phyloP scores from a whole-genome alignment of 2,113 vertebrate species.

The Lynx canadensis region DNA sequence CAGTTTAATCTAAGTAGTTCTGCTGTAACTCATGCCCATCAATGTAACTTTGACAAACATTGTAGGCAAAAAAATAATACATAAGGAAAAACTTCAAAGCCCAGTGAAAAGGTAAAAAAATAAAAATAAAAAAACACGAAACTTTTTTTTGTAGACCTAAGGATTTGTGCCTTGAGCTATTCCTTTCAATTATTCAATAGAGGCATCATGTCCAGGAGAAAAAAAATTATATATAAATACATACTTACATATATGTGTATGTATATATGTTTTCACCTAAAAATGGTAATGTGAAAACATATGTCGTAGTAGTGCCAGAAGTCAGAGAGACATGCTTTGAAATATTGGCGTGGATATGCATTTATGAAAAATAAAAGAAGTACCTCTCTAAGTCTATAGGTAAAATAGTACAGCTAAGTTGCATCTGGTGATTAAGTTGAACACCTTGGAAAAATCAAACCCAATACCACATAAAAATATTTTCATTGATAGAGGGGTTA shows the following conservation, averaged over 20 bases:
- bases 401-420: not conserved
- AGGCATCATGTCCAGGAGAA: not conserved
- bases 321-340: not conserved
- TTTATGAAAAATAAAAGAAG: not conserved
- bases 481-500: conserved; percentile 21
- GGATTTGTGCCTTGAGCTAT: not conserved
- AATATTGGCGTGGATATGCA: not conserved
- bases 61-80: not conserved
- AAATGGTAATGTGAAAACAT: not conserved
- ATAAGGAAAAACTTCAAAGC: conserved; percentile 38
- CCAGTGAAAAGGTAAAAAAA: not conserved
- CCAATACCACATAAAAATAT: not conserved
- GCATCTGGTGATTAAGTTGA: not conserved
- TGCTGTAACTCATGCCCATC: not conserved
- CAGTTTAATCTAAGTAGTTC: not conserved
- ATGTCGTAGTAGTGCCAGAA: not conserved
- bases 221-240: not conserved
- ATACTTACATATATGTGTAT: not conserved
- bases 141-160: not conserved
- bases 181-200: conserved; percentile 58
- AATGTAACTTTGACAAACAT: not conserved
- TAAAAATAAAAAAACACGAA: not conserved
- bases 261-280: not conserved
- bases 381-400: not conserved
- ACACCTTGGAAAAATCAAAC: conserved; percentile 45